Evolutionary conservation across 2,888 invertebrate species (phyloP), one percentile per base, ranked within the genome.

Genomic region (Oscheius onirici): DNA sequence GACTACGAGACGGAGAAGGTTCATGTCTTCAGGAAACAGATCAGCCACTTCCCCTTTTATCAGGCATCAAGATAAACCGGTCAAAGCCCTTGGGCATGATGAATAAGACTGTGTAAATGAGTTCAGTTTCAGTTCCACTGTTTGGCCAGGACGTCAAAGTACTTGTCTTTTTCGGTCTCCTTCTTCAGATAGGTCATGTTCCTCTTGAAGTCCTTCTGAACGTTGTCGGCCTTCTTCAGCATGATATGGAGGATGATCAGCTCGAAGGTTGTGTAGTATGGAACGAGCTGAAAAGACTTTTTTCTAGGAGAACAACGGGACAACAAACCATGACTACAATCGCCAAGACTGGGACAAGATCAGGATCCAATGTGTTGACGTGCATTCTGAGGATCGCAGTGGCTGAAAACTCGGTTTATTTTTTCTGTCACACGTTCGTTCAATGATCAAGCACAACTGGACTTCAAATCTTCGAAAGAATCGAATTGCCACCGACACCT

Each of bases 201-300:
- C 34, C 24, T 1, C n/a, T 46, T 49, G 63, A 63, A 63, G 13
- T 26, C 28, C 6, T 49, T 24, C 26, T 44, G 24, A 11, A 20
- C 26, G 5, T 28, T 26, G 6, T 44, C 28, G 17, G 10, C 26
- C 26, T 34, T 46, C 34, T 46, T 63, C 63, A 63, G 17, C 17
- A 49, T 26, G 26, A 49, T n/a, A 17, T 63, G 63, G 17, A 63
- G 49, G 20, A 63, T n/a, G 26, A 49, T 28, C 28, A 63, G 49
- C 34, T 63, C 63, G 17, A 63, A 26, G 2, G 63, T 63, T 3
- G 63, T 49, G 49, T 63, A 63, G 28, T 63, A 63, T 2, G 63
- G 63, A 15, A 63, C 49, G 13, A 40, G 20, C 60, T 60, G 20
- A 51, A 51, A 11, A 17, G 2, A 20, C 2, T 40, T 17, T 17